A percentile compares a stretch with the other conserved stretches of the same genome.
Conservation (phyloP, 2,888 invertebrate species). For the Nephrotoma guestfalica region DNA sequence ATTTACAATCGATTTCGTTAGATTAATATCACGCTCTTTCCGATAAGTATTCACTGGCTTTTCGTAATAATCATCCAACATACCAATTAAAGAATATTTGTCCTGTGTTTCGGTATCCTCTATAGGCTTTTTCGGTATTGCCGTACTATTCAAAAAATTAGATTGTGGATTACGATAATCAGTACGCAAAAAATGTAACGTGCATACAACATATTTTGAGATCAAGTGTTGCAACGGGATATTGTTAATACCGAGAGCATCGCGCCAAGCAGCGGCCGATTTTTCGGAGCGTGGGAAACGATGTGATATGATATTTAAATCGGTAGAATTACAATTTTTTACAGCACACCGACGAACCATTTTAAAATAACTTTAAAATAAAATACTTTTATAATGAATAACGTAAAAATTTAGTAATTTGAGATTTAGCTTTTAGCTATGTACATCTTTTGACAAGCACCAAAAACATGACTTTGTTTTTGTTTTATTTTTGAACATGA, state of each 20-base stretch:
- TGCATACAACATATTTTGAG: not conserved
- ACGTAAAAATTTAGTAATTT: not conserved
- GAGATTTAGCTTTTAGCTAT: not conserved
- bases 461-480: not conserved
- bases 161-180: not conserved
- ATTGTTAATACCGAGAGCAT: not conserved
- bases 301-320: not conserved
- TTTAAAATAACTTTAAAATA: not conserved
- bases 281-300: not conserved
- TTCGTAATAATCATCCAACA: not conserved
- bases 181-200: not conserved
- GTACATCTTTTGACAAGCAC: slow-evolving; percentile 3
- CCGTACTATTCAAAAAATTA: not conserved
- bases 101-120: not conserved
- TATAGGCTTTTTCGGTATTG: not conserved
- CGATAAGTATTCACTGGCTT: not conserved
- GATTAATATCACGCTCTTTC: not conserved
- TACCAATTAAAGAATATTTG: not conserved
- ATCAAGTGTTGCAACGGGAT: not conserved
- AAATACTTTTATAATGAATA: not conserved
- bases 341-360: not conserved
- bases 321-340: not conserved
- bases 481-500: not conserved
- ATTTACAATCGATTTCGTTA: not conserved
- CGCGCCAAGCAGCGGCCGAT: not conserved